Conservation (phyloP, 1,140 invertebrate genomes). For the Drosophila grimshawi region DNA sequence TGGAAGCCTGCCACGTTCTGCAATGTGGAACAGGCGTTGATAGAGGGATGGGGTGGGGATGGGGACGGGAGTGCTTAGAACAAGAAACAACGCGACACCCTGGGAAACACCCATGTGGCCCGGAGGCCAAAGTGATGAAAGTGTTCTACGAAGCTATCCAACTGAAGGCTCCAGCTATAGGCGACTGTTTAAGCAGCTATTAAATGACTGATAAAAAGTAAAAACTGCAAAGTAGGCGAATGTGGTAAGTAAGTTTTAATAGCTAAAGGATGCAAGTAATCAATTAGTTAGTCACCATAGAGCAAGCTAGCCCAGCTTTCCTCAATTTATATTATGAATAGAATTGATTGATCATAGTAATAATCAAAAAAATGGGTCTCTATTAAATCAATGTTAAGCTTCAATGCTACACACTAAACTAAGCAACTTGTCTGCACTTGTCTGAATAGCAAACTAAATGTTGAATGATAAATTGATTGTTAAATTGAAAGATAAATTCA, state of each 20-base stretch:
- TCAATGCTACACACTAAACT: not conserved
- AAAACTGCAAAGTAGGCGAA: too few species aligned
- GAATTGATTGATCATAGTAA: not conserved
- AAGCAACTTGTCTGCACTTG: too few species aligned
- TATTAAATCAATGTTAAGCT: not conserved
- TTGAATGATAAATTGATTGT: slow-evolving; percentile 12
- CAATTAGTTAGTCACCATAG: not conserved
- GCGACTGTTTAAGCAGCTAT: slow-evolving; percentile 29
- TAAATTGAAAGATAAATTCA: slow-evolving; percentile 14
- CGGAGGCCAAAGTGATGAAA: slow-evolving; percentile 55
- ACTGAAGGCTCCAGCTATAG: slow-evolving; percentile 12
- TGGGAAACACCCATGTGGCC: slow-evolving; percentile 43
- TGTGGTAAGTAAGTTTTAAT: too few species aligned
- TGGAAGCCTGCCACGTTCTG: slow-evolving; percentile 68
- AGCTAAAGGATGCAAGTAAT: not conserved
- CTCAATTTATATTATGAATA: too few species aligned
- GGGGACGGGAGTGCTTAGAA: slow-evolving; percentile 2
- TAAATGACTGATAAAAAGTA: not conserved
- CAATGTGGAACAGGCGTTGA: not conserved
- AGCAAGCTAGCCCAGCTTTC: too few species aligned
- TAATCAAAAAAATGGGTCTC: not conserved
- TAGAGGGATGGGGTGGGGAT: not conserved
- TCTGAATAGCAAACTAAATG: not conserved
- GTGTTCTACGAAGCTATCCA: slow-evolving; percentile 46
- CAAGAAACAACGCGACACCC: slow-evolving; percentile 18